Evolutionary conservation across 2,888 invertebrate genomes (phyloP).

Genomic region (Crossocerus cetratus): DNA sequence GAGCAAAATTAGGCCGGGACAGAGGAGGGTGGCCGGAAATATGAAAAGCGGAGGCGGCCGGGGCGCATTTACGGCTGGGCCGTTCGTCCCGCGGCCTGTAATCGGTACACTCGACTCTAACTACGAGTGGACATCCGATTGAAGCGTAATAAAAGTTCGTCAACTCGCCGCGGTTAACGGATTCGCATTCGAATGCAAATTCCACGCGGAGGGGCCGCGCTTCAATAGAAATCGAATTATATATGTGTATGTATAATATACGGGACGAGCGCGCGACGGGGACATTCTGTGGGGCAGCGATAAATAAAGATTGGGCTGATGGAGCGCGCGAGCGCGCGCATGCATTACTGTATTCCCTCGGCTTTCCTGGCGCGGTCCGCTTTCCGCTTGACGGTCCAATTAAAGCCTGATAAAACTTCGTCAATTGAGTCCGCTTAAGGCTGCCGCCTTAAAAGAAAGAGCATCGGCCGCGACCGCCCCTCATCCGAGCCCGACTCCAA

Average conservation of each 20-base stretch:
- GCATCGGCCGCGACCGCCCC: slow-evolving; percentile 45
- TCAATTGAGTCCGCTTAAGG: slow-evolving; percentile 54
- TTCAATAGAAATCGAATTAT: slow-evolving; percentile 3
- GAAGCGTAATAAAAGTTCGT: slow-evolving; percentile 58
- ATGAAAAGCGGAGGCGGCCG: not conserved
- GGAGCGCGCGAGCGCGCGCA: too few relatives aligned
- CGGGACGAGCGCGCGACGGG: not conserved
- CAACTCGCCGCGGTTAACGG: slow-evolving; percentile 36
- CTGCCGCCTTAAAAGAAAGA: slow-evolving; percentile 54
- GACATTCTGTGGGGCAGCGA: not conserved
- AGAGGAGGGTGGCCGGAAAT: not conserved
- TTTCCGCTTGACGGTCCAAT: slow-evolving; percentile 31
- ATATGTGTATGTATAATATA: not conserved
- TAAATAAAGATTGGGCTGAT: not conserved
- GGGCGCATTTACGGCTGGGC: slow-evolving; percentile 7
- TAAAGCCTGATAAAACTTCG: slow-evolving; percentile 55
- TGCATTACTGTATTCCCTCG: not conserved
- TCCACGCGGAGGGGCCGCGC: not conserved
- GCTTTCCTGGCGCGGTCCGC: not conserved
- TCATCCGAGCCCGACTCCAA: slow-evolving; percentile 13
- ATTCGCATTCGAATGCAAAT: slow-evolving; percentile 23
- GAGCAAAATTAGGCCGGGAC: not conserved
- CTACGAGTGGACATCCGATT: slow-evolving; percentile 41
- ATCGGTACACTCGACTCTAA: not conserved
- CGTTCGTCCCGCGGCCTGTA: not conserved